Evolutionary conservation across 2,888 invertebrate species (phyloP), one percentile per base, ranked within the genome.

Genomic region (Creontiades dilutus): DNA sequence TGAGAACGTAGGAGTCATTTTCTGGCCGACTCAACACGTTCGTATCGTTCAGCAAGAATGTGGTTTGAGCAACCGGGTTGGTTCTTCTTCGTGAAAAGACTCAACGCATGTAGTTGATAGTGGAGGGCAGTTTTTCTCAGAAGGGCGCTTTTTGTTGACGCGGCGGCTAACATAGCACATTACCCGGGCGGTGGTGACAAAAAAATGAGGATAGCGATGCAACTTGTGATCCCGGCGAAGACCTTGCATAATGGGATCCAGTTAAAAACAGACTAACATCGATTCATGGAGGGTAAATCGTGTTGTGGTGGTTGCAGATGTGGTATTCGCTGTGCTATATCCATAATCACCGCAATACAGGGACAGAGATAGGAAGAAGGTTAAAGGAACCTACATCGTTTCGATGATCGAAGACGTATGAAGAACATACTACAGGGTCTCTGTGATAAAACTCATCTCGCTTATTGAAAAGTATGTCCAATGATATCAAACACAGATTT

Each of bases 101-200:
- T 23, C 68, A 27, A 68, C 68, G 19, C 68, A 23, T 68, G 68
- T 23, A 68, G 68, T 68, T 68, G 68, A 68, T 68, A 68, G 23
- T 68, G 68, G 68, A 68, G 52, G 37, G 37, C n/a, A 14, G 5
- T 52, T 23, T 68, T 68, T 68, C 68, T 27, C 68, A 68, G 68
- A 68, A 57, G n/a, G 16, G 11, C 23, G 23, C 37, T 68, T 68
- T 68, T 68, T 68, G 68, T 68, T 68, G 68, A 68, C 68, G 27
- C 5, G 23, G 23, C 68, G 27, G 16, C 52, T 52, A 52, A 68
- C 68, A 68, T 9, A 3, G 23, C 68, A 68, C 23, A 68, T 68
- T 68, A 23, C 9, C 23, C 68, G 11, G 19, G n/a, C 12, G 68
- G 23, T 27, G 68, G 23, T 19, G 12, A 27, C 19, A 16, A 19